A percentile compares a stretch with the other conserved stretches of the same genome.
phyloP scores from a whole-genome alignment of 2,797 vertebrate species.

The Naso thynnoides region DNA sequence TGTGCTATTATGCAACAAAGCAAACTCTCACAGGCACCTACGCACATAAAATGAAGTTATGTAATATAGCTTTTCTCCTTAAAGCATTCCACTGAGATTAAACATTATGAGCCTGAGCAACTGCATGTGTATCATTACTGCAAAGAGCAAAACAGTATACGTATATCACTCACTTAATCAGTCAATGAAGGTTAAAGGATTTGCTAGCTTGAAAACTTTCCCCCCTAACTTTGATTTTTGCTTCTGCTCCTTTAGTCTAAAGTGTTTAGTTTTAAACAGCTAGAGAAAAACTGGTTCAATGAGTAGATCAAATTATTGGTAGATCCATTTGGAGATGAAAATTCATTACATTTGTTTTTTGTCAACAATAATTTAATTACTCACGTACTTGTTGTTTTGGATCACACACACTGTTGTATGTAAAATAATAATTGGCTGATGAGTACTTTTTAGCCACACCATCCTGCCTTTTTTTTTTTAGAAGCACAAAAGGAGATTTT shows the following conservation, averaged over 20 bases:
- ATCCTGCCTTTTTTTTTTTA: slow-evolving; percentile 13
- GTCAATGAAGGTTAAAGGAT: background rate
- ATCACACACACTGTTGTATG: background rate
- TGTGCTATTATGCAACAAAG: slow-evolving; percentile 33
- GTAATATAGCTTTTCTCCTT: slow-evolving; percentile 4
- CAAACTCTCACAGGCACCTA: background rate
- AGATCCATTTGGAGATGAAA: slow-evolving; percentile 5
- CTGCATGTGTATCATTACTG: slow-evolving; percentile 27
- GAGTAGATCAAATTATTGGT: slow-evolving; percentile 25
- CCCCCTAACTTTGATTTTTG: too few species aligned
- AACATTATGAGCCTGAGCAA: slow-evolving; percentile 19
- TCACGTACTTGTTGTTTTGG: background rate
- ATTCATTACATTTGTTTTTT: background rate
- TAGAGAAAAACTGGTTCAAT: slow-evolving; percentile 11
- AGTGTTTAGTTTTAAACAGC: slow-evolving; percentile 14
- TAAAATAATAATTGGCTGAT: too few species aligned
- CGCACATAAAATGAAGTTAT: background rate
- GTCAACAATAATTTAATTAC: background rate
- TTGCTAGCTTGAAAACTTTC: background rate
- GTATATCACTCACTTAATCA: background rate
- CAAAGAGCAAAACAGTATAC: background rate
- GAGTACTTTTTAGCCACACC: background rate
- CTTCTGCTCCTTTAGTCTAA: background rate
- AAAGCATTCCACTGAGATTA: slow-evolving; percentile 21
- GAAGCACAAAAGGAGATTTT: slow-evolving; percentile 24